Evolutionary conservation across 1,140 invertebrate species (phyloP), one percentile per base, ranked within the genome.

Genomic region (Hestina assimilis): DNA sequence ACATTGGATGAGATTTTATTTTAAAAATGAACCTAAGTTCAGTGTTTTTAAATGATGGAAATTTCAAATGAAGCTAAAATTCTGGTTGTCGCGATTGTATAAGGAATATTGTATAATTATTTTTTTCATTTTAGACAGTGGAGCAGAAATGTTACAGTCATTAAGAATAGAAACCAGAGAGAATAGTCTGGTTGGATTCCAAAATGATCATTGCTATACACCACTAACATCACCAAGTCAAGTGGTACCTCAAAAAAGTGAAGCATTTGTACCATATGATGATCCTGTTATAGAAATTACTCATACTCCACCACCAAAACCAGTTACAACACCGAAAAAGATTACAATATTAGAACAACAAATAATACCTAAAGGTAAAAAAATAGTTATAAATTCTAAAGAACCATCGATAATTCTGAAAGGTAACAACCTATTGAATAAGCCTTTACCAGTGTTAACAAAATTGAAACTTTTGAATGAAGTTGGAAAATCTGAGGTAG

Each of bases 141-240:
- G 90, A 65, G 87, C 89, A 57, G 89, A 90, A 83, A 87, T 84
- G 85, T 71, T 89, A 54, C 78, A 87, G 61, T 91, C 72, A 66
- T 73, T 82, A 63, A 79, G 75, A 76, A 90, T 87, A 75, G 90
- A 79, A 70, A 89, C 72, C 79, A 85, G 83, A 63, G 86, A 89
- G 63, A 84, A 85, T 45, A 87, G 85, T 67, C 58, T 88, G 29
- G 71, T 90, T 33, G 85, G 89, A 41, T 91, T 93, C 52, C 89
- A 89, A 66, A 92, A 93, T 82, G 92, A 93, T 75, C 92, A 93
- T 73, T 92, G 92, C 63, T 93, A 93, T 65, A 93, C 92, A 48
- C 89, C 91, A 12, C 89, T 91, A 23, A 92, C 89, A 35, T 91
- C 91, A 12, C 90, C 90, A 11, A 89, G 85, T 63, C 89, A 91